Evolutionary conservation across 2,113 vertebrate species (phyloP), one percentile per base, ranked within the genome.

Genomic region (Odontesthes bonariensis): DNA sequence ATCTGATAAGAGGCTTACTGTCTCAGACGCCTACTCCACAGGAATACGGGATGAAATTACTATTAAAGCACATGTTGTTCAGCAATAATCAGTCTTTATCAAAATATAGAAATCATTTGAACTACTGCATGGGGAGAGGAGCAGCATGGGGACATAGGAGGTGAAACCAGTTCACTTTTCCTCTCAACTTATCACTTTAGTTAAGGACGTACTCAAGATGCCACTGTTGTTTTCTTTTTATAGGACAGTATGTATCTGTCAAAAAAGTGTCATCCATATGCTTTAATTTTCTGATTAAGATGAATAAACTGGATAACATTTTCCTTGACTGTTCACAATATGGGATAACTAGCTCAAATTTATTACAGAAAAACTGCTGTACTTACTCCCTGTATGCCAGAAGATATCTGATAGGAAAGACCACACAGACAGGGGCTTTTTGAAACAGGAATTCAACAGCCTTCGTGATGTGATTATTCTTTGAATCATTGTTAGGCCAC

Each of bases 351-450:
- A 61, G 66, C 12, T n/a, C 9, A 38, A 52, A 59, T 84, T 86
- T 85, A 76, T 69, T 65, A 77, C 69, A 66, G 60, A 78, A 57
- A 79, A 71, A 77, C 66, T 76, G 75, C 58, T 38, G 61, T 38
- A 38, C 35, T 38, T 59, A 52, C 64, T 67, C 77, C 56, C 53
- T 61, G 40, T 55, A 66, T 60, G 82, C 65, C 78, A 71, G 73
- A 69, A 57, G 54, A 71, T 66, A 27, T 66, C 66, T 72, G 44
- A 33, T 62, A 65, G 62, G 64, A 73, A 74, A 75, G 33, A 67
- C 77, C 68, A 61, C 16, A 38, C 59, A 76, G 68, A 74, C 51
- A 59, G 68, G 38, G 38, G 64, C 38, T 64, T 71, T 79, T 76
- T 49, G 75, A 76, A 86, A 55, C 22, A 59, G 59, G 6, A 72